phyloP scores from a whole-genome alignment of 1,140 invertebrate genomes.

The Drosophila nasuta region DNA sequence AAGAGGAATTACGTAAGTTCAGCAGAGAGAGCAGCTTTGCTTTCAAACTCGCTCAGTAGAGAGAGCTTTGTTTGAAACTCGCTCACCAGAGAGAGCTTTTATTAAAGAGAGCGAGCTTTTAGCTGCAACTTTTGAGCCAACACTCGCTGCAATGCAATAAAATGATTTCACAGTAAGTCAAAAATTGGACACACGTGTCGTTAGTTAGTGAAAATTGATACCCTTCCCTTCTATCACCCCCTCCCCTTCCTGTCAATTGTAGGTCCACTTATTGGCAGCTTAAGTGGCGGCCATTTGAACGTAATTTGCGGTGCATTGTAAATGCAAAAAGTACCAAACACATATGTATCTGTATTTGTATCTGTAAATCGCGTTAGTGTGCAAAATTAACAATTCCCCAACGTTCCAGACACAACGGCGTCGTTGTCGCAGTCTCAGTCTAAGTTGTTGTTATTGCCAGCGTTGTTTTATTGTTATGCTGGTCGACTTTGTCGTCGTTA shows the following conservation, averaged over 20 bases:
- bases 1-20: neutral
- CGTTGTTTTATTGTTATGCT: conserved; percentile 14
- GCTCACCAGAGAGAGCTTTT: neutral
- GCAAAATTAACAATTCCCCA: conserved; percentile 44
- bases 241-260: neutral
- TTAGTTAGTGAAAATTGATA: conserved; percentile 42
- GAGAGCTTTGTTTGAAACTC: neutral
- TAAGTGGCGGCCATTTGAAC: conserved; percentile 74
- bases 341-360: conserved; percentile 17
- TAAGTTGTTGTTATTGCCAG: neutral
- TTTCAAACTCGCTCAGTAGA: neutral
- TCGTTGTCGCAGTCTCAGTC: conserved; percentile 13
- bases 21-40: neutral
- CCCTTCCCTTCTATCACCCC: neutral
- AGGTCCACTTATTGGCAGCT: conserved; percentile 47
- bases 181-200: conserved; percentile 53
- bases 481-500: conserved; percentile 8
- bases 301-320: conserved; percentile 63
- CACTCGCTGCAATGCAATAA: conserved; percentile 28
- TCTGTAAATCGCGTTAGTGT: conserved; percentile 27
- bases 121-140: neutral
- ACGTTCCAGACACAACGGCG: conserved; percentile 41
- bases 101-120: neutral
- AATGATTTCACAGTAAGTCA: conserved; percentile 16
- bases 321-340: conserved; percentile 42